These are phyloP conservation scores for Psittacula cyanocephala DNA, from an alignment of 2,113 vertebrate species.

Conservation along the genomic window DNA sequence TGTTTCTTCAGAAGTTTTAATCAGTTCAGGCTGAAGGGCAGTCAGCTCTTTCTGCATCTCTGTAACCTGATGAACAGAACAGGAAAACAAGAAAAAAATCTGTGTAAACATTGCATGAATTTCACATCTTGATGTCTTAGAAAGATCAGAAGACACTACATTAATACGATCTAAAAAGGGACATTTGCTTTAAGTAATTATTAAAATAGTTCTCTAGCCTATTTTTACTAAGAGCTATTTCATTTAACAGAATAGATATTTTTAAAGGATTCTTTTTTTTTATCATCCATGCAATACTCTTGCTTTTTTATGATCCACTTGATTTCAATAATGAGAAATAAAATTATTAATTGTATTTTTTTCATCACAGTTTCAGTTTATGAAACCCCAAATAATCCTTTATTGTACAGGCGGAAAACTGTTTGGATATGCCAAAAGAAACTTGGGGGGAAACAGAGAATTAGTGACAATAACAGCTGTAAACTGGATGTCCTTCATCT, in stretches of 20 bases:
- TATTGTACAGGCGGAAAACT: not conserved
- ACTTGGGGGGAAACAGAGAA: not conserved
- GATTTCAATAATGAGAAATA: not conserved
- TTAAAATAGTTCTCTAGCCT: not conserved
- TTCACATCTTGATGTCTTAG: not conserved
- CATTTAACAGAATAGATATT: not conserved
- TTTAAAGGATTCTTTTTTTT: not conserved
- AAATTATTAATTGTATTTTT: not conserved
- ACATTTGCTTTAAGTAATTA: not conserved
- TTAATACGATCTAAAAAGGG: not conserved
- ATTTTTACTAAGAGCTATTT: not conserved
- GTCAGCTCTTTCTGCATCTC: slow-evolving; percentile 90
- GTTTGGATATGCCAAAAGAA: not conserved
- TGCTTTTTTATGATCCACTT: not conserved
- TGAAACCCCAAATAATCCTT: not conserved
- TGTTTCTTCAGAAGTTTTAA: slow-evolving; percentile 86
- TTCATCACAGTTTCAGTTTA: not conserved
- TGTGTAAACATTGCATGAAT: not conserved
- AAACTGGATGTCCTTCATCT: not conserved
- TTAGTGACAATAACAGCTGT: not conserved
- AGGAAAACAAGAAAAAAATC: not conserved
- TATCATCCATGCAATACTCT: not conserved
- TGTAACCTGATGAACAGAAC: slow-evolving; percentile 75
- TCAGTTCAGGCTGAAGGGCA: slow-evolving; percentile 88
- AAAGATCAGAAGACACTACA: not conserved